Percentiles rank a stretch among this genome's conserved stretches.
Conservation (phyloP, 2,113 vertebrate species). For the Pseudonaja textilis region DNA sequence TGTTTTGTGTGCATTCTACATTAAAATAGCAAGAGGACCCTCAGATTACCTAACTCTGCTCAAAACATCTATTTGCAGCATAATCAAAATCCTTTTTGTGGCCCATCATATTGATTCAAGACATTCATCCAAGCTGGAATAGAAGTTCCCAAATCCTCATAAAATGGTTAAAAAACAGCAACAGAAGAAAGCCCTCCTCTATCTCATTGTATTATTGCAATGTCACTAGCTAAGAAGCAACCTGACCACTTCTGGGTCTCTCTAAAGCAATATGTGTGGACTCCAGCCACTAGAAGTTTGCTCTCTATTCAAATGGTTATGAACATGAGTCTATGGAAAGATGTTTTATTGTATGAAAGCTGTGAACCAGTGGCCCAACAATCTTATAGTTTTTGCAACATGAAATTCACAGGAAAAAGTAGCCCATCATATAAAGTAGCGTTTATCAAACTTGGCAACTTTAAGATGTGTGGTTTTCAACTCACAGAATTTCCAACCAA, state of each 20-base stretch:
- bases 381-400: background rate
- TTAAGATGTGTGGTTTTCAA: background rate
- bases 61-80: background rate
- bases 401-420: background rate
- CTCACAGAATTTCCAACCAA: background rate
- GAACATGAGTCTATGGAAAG: background rate
- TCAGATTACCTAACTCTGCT: background rate
- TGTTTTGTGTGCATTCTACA: background rate
- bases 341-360: background rate
- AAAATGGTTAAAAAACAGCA: background rate
- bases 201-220: background rate
- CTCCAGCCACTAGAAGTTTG: background rate
- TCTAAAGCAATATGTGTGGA: background rate
- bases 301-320: background rate
- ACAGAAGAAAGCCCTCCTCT: background rate
- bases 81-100: background rate
- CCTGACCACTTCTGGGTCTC: background rate
- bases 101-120: background rate
- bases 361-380: background rate
- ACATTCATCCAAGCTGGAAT: background rate
- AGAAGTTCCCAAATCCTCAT: background rate
- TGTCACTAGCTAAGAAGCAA: background rate
- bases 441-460: background rate
- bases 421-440: background rate
- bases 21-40: background rate